phyloP scores from a whole-genome alignment of 2,113 vertebrate genomes.

The Aleadryas rufinucha region DNA sequence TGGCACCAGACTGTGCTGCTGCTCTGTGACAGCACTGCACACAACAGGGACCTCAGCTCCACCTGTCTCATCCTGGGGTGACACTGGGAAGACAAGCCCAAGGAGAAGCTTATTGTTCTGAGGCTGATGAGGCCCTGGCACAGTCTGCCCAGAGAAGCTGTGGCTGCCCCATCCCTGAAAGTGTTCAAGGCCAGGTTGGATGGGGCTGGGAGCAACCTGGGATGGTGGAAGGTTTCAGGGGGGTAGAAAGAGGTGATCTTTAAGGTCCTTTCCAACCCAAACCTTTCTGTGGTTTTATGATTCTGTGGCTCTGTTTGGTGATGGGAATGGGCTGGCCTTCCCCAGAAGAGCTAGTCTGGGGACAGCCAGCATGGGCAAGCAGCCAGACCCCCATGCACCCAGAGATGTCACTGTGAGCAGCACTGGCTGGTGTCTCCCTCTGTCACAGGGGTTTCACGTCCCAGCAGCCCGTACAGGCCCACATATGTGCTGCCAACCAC shows the following conservation, averaged over 20 bases:
- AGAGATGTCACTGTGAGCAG: neutral
- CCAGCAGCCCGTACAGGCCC: neutral
- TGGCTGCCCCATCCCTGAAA: neutral
- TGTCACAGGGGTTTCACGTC: rapidly evolving
- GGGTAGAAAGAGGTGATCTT: neutral
- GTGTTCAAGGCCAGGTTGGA: neutral
- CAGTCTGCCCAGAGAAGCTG: neutral
- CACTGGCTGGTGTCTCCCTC: neutral
- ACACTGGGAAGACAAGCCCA: neutral
- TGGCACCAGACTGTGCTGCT: rapidly evolving
- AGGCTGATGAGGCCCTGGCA: neutral
- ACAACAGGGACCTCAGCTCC: rapidly evolving
- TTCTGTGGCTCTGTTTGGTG: neutral
- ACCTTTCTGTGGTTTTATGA: neutral
- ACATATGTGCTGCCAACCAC: neutral
- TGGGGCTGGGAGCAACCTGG: neutral
- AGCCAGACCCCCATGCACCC: neutral
- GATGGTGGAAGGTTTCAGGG: neutral
- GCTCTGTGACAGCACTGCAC: neutral
- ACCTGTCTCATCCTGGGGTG: neutral
- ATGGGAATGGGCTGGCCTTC: neutral
- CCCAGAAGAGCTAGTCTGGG: neutral
- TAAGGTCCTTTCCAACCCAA: neutral
- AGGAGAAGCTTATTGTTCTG: neutral
- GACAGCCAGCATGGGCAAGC: neutral